phyloP scores from a whole-genome alignment of 1,140 invertebrate species.

The Ceratina calcarata region DNA sequence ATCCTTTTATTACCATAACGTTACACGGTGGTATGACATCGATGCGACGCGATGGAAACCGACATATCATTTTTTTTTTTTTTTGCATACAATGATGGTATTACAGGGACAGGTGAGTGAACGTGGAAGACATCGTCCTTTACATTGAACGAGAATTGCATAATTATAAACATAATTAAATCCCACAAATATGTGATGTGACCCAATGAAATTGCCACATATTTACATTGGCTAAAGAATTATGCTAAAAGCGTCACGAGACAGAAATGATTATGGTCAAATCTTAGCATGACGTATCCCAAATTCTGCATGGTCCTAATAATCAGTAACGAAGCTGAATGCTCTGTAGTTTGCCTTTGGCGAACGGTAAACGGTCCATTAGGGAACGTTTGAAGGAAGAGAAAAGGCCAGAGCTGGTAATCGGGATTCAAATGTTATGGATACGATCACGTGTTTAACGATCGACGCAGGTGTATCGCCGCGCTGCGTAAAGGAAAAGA shows the following conservation, averaged over 20 bases:
- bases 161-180: no score
- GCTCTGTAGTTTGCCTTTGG: neutral
- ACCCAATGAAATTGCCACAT: no score
- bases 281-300: no score
- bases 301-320: no score
- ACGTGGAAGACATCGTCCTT: no score
- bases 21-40: neutral
- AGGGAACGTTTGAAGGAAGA: neutral
- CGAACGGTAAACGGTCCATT: conserved; percentile 20
- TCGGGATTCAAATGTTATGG: conserved; percentile 67
- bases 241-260: no score
- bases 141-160: no score
- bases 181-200: no score
- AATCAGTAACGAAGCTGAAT: no score
- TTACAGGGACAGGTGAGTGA: neutral
- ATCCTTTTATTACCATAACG: conserved; percentile 28
- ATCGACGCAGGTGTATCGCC: conserved; percentile 67
- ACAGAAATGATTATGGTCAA: no score
- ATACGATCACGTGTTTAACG: conserved; percentile 72
- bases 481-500: conserved; percentile 25
- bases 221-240: no score
- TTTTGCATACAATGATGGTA: neutral
- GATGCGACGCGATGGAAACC: neutral
- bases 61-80: conserved; percentile 2
- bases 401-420: conserved; percentile 23